Percentiles rank a stretch among this genome's conserved stretches.
Conservation (phyloP, 2,888 invertebrate genomes). For the Hanleya hanleyi region DNA sequence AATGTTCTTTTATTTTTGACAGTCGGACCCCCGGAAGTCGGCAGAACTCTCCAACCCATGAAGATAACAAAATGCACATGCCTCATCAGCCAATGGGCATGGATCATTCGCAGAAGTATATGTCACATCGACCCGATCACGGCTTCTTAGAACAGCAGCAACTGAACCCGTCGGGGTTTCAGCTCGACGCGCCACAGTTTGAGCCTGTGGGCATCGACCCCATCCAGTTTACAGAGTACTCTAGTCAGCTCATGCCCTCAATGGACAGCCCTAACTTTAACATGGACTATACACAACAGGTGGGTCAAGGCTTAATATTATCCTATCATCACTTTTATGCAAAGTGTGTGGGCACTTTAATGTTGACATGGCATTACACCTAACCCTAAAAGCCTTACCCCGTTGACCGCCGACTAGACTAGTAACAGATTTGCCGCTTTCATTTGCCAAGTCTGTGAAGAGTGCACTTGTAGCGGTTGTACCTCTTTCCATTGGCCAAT, state of each 20-base stretch:
- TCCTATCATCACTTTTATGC: too few relatives aligned
- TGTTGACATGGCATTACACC: too few relatives aligned
- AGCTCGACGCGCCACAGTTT: slow-evolving; percentile 67
- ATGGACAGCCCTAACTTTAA: slow-evolving; percentile 73
- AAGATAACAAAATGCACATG: slow-evolving; percentile 76
- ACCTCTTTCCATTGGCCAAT: too few relatives aligned
- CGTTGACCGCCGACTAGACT: too few relatives aligned
- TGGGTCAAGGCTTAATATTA: too few relatives aligned
- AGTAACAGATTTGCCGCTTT: too few relatives aligned
- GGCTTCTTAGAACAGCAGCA: slow-evolving; percentile 58
- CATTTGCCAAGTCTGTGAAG: too few relatives aligned
- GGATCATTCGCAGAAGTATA: slow-evolving; percentile 35
- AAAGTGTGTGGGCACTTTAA: too few relatives aligned
- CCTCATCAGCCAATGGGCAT: slow-evolving; percentile 39
- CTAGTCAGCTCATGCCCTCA: slow-evolving; percentile 68
- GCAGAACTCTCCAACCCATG: slow-evolving; percentile 93
- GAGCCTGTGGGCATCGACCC: slow-evolving; percentile 72
- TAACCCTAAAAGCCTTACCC: too few relatives aligned
- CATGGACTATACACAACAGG: slow-evolving; percentile 71
- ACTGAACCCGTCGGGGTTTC: slow-evolving; percentile 50
- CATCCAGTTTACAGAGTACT: slow-evolving; percentile 70
- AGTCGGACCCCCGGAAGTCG: slow-evolving; percentile 79
- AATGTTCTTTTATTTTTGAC: slow-evolving; percentile 3
- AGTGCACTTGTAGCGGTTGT: too few relatives aligned
- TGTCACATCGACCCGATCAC: slow-evolving; percentile 37